phyloP scores from a whole-genome alignment of 2,797 vertebrate species.

The Borostomias antarcticus region DNA sequence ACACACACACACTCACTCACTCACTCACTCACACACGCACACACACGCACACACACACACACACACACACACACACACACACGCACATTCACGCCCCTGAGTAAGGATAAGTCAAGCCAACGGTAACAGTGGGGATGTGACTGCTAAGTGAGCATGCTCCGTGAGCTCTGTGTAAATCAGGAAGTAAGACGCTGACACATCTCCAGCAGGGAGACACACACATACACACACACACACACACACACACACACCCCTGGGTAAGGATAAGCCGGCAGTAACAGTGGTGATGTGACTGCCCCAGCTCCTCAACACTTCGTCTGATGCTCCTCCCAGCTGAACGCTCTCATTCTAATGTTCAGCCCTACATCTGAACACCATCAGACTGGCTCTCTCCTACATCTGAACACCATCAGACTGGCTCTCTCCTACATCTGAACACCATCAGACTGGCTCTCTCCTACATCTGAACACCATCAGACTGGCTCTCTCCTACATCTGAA shows the following conservation, averaged over 20 bases:
- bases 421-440: too few relatives aligned
- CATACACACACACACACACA: conserved; percentile 10
- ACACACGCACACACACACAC: conserved; percentile 8
- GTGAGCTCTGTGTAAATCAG: conserved; percentile 34
- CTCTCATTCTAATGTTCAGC: background rate
- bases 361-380: background rate
- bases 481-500: too few relatives aligned
- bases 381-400: too few relatives aligned
- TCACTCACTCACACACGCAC: too few relatives aligned
- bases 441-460: too few relatives aligned
- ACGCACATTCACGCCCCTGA: conserved; percentile 2
- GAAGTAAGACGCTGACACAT: conserved; percentile 26
- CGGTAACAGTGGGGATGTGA: background rate
- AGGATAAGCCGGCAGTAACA: conserved; percentile 29
- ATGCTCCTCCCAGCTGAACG: background rate
- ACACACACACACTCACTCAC: background rate
- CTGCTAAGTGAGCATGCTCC: conserved; percentile 38
- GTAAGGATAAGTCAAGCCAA: conserved; percentile 30
- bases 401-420: too few relatives aligned
- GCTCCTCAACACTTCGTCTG: background rate
- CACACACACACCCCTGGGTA: background rate
- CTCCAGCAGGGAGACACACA: conserved; percentile 16
- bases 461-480: too few relatives aligned
- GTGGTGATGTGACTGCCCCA: too few relatives aligned
- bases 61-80: conserved; percentile 14